A percentile compares a stretch with the other conserved stretches of the same genome.
Conservation (phyloP, 2,797 vertebrate genomes). For the Choloepus didactylus region DNA sequence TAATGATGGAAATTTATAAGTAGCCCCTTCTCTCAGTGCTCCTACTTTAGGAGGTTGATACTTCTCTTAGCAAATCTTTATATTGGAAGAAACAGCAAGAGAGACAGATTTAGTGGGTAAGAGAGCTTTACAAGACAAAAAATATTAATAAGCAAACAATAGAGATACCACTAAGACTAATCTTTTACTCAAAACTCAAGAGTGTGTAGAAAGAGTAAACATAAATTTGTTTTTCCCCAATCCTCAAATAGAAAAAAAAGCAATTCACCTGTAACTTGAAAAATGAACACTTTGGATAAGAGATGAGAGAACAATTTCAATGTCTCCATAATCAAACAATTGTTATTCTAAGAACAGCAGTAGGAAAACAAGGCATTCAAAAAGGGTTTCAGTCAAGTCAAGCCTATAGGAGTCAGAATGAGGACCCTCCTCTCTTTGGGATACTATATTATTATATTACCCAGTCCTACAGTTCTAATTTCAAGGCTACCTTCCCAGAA, state of each 20-base stretch:
- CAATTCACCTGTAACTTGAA: background rate
- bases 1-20: background rate
- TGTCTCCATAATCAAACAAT: background rate
- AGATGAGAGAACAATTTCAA: background rate
- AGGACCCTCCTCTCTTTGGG: background rate
- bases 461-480: background rate
- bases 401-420: background rate
- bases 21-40: background rate
- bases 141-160: background rate
- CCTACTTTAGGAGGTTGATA: background rate
- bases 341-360: background rate
- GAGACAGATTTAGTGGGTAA: background rate
- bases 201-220: background rate
- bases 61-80: background rate
- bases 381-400: background rate
- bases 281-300: background rate
- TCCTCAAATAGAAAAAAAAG: background rate
- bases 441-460: background rate
- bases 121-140: constrained; percentile 7
- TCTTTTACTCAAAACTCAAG: background rate
- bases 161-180: background rate
- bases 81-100: background rate
- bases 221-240: background rate
- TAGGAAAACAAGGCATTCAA: background rate
- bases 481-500: background rate